phyloP scores from a whole-genome alignment of 2,797 vertebrate genomes.

The Somateria mollissima region DNA sequence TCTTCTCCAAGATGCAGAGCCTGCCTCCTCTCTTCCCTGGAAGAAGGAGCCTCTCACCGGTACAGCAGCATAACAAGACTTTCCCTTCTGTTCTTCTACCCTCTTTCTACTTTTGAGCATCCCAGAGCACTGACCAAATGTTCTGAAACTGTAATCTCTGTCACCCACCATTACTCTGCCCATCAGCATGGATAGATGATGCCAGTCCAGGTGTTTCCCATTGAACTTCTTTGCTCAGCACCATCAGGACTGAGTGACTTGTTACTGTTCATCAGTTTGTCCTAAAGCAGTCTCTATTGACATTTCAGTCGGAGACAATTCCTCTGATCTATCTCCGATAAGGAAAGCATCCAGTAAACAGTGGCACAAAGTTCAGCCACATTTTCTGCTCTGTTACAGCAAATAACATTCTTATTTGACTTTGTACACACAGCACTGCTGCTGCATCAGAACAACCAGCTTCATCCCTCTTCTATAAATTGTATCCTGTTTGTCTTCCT shows the following conservation, averaged over 20 bases:
- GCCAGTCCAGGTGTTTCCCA: neutral
- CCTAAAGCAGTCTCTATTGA: neutral
- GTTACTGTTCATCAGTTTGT: neutral
- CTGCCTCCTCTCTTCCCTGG: neutral
- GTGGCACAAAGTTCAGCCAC: neutral
- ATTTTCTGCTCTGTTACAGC: neutral
- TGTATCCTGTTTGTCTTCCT: neutral
- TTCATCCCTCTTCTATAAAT: neutral
- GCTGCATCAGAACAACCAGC: neutral
- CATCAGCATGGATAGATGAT: neutral
- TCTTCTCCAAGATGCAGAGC: neutral
- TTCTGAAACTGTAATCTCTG: neutral
- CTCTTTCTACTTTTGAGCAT: neutral
- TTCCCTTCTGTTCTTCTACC: neutral
- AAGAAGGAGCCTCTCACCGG: neutral
- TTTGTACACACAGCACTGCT: neutral
- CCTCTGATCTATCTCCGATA: neutral
- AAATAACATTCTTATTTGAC: neutral
- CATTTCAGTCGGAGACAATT: neutral
- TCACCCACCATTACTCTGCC: neutral
- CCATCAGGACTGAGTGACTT: neutral
- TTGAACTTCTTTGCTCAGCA: neutral
- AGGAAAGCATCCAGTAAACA: neutral
- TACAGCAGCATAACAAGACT: rapidly evolving
- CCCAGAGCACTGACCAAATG: neutral